Percentiles rank a stretch among this genome's conserved stretches.
These are phyloP conservation scores for Triplophysa dalaica DNA, from an alignment of 2,113 vertebrate genomes.

Conservation along the genomic window DNA sequence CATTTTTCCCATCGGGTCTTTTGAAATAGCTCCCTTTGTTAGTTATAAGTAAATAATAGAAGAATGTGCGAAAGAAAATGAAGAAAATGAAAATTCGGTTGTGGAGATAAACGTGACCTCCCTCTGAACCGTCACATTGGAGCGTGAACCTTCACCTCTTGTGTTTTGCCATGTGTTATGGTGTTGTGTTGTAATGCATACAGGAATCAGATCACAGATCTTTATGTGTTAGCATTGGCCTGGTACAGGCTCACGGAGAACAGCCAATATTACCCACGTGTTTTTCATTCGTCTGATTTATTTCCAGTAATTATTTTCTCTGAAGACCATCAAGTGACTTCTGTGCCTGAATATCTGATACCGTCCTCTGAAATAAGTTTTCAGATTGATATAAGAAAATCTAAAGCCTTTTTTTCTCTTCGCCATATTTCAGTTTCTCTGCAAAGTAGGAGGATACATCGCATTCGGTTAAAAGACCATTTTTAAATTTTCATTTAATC, in stretches of 20 bases:
- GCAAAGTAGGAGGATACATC: too few relatives aligned
- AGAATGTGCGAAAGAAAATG: neutral
- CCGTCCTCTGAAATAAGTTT: neutral
- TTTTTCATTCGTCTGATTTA: neutral
- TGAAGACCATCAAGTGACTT: neutral
- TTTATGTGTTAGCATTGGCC: neutral
- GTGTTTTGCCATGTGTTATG: neutral
- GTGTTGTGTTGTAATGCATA: neutral
- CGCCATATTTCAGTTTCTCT: too few relatives aligned
- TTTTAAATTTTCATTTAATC: too few relatives aligned
- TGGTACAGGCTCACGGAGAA: neutral
- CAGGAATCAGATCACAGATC: neutral
- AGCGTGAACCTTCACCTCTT: neutral
- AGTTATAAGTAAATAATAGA: neutral
- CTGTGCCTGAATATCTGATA: neutral
- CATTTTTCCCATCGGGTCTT: constrained; percentile 15
- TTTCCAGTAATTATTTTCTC: neutral
- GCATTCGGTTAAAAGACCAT: too few relatives aligned
- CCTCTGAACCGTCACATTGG: constrained; percentile 35
- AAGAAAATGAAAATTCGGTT: neutral
- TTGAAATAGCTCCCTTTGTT: neutral
- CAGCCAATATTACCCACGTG: neutral
- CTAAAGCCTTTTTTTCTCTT: too few relatives aligned
- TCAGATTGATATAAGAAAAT: neutral
- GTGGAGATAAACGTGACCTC: constrained; percentile 5